A percentile compares a stretch with the other conserved stretches of the same genome.
Evolutionary conservation across 2,888 invertebrate genomes (phyloP).

Genomic region (Platerodrilus igneus): DNA sequence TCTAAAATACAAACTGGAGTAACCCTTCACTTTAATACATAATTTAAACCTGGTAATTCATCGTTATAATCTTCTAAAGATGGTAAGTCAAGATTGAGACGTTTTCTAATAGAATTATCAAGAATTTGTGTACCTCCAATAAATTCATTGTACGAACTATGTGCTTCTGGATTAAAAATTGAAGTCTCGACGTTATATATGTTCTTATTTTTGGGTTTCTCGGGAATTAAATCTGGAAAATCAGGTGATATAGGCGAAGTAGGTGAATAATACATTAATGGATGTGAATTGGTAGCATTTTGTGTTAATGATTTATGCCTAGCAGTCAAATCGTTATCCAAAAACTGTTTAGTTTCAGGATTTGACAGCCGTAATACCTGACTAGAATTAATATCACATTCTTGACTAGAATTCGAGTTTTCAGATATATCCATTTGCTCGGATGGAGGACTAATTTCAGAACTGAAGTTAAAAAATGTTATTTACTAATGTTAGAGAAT

Average conservation of each 20-base stretch:
- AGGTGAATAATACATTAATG: conserved; percentile 45
- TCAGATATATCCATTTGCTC: conserved; percentile 40
- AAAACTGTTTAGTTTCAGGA: conserved; percentile 19
- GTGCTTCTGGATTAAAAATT: conserved; percentile 39
- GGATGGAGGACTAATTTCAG: conserved; percentile 13
- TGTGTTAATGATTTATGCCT: conserved; percentile 24
- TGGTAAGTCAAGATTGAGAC: conserved; percentile 34
- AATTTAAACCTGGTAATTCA: conserved; percentile 36
- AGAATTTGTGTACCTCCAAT: conserved; percentile 29
- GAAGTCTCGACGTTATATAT: conserved; percentile 31
- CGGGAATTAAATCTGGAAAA: conserved; percentile 45
- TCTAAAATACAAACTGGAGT: conserved; percentile 30
- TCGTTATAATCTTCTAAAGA: conserved; percentile 37
- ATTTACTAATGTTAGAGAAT: too few species aligned
- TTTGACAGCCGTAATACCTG: conserved; percentile 29
- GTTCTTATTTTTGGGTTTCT: conserved; percentile 36
- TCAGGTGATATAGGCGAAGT: conserved; percentile 40
- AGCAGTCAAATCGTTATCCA: conserved; percentile 19
- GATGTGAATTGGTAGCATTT: conserved; percentile 47
- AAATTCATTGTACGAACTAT: conserved; percentile 33
- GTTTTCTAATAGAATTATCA: conserved; percentile 32
- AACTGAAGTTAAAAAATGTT: too few species aligned
- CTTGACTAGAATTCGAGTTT: conserved; percentile 22
- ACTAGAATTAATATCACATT: conserved; percentile 24
- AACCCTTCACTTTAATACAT: too few species aligned